A percentile compares a stretch with the other conserved stretches of the same genome.
These are phyloP conservation scores for Caenorhabditis sp. DNA, from an alignment of 2,888 invertebrate genomes.

Conservation along the genomic window DNA sequence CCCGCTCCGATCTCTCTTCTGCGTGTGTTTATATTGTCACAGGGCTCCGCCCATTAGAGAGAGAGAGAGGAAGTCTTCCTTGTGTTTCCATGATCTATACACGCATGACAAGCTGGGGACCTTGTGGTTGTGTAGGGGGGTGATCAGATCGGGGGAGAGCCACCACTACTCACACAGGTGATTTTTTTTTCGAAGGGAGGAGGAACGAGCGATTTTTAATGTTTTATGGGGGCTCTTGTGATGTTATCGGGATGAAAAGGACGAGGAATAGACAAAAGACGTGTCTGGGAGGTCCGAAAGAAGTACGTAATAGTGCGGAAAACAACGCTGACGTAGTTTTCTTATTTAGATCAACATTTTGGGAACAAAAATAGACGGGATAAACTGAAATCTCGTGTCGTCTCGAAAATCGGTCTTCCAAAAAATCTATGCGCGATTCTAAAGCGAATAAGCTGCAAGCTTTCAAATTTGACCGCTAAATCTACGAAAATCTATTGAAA, in stretches of 20 bases:
- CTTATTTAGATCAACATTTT: no score
- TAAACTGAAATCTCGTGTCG: no score
- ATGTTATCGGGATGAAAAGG: neutral
- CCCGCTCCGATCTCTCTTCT: constrained; percentile 20
- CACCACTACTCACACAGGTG: constrained; percentile 31
- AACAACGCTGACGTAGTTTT: no score
- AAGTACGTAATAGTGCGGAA: neutral
- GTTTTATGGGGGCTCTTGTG: constrained; percentile 3
- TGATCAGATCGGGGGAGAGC: neutral
- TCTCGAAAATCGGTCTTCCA: no score
- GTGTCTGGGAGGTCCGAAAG: constrained; percentile 1
- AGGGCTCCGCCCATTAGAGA: constrained; percentile 21
- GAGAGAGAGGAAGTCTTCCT: neutral
- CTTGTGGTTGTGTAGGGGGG: constrained; percentile 11
- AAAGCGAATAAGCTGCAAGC: no score
- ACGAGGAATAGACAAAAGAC: no score
- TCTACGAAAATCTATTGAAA: no score
- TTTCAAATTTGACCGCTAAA: no score
- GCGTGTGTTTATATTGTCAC: constrained; percentile 1
- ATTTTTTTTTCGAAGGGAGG: constrained; percentile 2
- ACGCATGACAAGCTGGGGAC: constrained; percentile 29
- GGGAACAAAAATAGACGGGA: no score
- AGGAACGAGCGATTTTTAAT: constrained; percentile 11
- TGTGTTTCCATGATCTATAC: constrained; percentile 28
- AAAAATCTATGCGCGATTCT: no score